Conservation (phyloP, 2,888 invertebrate genomes). For the Nomada fabriciana region DNA sequence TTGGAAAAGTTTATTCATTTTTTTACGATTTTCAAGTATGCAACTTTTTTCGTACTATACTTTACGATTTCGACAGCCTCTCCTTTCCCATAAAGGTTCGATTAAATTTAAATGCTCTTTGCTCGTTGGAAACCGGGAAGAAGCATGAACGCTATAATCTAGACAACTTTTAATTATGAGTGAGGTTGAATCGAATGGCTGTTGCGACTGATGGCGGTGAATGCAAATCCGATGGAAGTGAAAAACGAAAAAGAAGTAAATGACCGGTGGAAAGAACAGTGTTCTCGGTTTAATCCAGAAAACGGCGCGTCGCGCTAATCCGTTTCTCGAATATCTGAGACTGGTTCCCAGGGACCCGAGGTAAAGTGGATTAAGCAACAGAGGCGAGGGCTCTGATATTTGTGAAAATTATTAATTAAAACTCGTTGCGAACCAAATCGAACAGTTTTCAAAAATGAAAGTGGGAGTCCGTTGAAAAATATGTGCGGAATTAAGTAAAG, state of each 20-base stretch:
- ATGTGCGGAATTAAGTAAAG: neutral
- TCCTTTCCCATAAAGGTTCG: neutral
- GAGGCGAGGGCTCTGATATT: neutral
- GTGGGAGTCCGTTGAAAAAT: neutral
- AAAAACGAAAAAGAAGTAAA: slow-evolving; percentile 5
- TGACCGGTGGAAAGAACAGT: neutral
- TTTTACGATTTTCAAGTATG: too few species aligned
- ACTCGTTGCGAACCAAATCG: neutral
- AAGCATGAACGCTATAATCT: neutral
- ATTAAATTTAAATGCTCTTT: neutral
- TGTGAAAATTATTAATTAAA: slow-evolving; percentile 14
- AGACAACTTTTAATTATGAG: slow-evolving; percentile 10
- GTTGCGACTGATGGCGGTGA: slow-evolving; percentile 2
- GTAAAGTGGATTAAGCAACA: slow-evolving; percentile 18
- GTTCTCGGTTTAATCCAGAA: slow-evolving; percentile 34
- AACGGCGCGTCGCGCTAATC: slow-evolving; percentile 22
- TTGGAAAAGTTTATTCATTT: too few species aligned
- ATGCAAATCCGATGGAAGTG: slow-evolving; percentile 10
- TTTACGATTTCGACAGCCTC: neutral
- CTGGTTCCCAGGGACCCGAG: neutral
- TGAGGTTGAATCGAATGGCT: slow-evolving; percentile 14
- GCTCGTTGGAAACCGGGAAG: neutral
- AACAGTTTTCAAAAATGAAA: neutral
- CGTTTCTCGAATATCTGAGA: slow-evolving; percentile 13
- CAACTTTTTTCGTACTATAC: too few species aligned